phyloP scores from a whole-genome alignment of 2,888 invertebrate species.

The Chorisops tibialis region DNA sequence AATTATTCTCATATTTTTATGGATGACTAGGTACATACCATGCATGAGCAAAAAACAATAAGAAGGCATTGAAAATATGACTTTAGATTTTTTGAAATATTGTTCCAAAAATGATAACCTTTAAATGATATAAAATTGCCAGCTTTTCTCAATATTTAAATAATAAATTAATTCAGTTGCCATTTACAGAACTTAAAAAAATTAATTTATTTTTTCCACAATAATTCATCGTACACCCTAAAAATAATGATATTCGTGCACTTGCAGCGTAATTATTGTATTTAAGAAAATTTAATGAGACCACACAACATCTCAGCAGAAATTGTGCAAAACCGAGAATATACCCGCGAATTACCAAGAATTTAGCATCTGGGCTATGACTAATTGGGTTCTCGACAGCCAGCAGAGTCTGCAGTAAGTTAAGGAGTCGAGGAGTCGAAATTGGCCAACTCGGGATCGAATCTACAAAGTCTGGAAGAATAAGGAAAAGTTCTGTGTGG shows the following conservation, averaged over 20 bases:
- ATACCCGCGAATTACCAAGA: conserved; percentile 14
- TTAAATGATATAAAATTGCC: no score
- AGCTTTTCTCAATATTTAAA: no score
- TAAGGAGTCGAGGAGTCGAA: conserved; percentile 22
- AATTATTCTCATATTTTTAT: no score
- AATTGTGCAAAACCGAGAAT: conserved; percentile 11
- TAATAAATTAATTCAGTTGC: no score
- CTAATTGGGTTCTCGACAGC: conserved; percentile 25
- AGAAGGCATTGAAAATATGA: no score
- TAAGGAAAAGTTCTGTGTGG: neutral
- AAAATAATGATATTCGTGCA: neutral
- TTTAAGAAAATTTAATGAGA: conserved; percentile 23
- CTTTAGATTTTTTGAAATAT: no score
- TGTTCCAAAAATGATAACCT: no score
- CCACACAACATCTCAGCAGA: conserved; percentile 15
- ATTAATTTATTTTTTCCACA: no score
- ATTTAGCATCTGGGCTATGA: conserved; percentile 24
- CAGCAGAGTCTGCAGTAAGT: conserved; percentile 14
- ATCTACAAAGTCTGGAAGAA: neutral
- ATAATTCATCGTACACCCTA: neutral
- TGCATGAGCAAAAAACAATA: no score
- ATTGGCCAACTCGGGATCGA: conserved; percentile 1
- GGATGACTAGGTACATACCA: no score
- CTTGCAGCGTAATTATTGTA: conserved; percentile 1
- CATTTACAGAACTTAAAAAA: no score